Evolutionary conservation across 2,888 invertebrate species (phyloP).

Genomic region (Ormyrus nitidulus): DNA sequence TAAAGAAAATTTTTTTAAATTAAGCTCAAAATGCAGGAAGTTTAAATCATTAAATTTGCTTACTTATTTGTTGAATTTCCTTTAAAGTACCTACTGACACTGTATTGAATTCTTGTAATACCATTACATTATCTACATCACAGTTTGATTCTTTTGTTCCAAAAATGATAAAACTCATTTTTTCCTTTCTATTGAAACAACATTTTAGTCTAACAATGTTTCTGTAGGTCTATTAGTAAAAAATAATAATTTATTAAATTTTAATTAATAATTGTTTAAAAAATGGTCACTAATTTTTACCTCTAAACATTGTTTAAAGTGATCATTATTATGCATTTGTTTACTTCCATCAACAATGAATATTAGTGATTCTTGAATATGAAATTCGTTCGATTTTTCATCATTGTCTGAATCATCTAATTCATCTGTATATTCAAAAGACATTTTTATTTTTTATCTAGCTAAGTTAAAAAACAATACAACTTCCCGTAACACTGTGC

Average conservation of each 20-base stretch:
- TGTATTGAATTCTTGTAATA: conserved; percentile 53
- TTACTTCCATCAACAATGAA: conserved; percentile 53
- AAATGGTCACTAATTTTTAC: conserved; percentile 32
- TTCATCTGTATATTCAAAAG: too few species aligned
- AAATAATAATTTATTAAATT: conserved; percentile 8
- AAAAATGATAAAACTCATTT: conserved; percentile 58
- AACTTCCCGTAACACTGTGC: too few species aligned
- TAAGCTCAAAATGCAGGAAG: conserved; percentile 23
- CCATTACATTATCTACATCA: conserved; percentile 56
- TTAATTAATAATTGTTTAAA: neutral
- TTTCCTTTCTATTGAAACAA: conserved; percentile 58
- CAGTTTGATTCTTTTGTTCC: conserved; percentile 54
- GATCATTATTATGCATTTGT: conserved; percentile 45
- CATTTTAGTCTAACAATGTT: conserved; percentile 56
- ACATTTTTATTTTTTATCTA: neutral
- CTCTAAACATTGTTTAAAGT: conserved; percentile 49
- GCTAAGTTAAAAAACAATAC: neutral
- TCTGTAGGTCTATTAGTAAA: conserved; percentile 46
- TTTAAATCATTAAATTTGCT: conserved; percentile 12
- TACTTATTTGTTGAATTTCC: conserved; percentile 45
- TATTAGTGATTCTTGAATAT: conserved; percentile 25
- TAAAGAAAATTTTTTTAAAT: neutral
- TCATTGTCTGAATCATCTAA: neutral
- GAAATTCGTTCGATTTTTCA: neutral
- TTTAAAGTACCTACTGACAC: conserved; percentile 55